Percentiles rank a stretch among this genome's conserved stretches.
These are phyloP conservation scores for Steatornis caripensis DNA, from an alignment of 2,113 vertebrate genomes.

Conservation along the genomic window DNA sequence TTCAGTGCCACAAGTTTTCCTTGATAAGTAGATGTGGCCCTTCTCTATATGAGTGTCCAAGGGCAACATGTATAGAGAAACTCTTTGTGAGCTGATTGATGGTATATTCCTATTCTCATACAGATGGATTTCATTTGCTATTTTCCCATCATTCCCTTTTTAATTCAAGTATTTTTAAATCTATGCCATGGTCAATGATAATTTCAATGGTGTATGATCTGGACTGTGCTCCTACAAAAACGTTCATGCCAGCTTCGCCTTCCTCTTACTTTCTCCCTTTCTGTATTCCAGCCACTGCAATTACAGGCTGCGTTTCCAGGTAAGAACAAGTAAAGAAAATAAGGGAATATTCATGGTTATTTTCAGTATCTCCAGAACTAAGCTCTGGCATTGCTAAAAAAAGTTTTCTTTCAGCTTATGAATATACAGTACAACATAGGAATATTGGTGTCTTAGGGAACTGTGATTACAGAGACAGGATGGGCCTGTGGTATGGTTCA, in stretches of 20 bases:
- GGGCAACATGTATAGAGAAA: constrained; percentile 28
- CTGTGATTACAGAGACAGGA: not conserved
- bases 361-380: not conserved
- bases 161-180: constrained; percentile 14
- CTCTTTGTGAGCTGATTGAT: constrained; percentile 47
- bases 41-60: not conserved
- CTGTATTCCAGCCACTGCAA: not conserved
- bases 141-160: not conserved
- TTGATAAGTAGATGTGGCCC: constrained; percentile 9
- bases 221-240: not conserved
- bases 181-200: not conserved
- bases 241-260: not conserved
- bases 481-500: not conserved
- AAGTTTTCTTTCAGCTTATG: not conserved
- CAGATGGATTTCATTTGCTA: constrained; percentile 57
- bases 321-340: not conserved
- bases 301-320: not conserved
- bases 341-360: not conserved
- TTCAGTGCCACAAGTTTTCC: not conserved
- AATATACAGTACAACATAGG: not conserved
- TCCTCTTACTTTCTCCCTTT: not conserved
- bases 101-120: not conserved
- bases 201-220: not conserved
- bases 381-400: not conserved
- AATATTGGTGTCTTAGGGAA: not conserved